Evolutionary conservation across 2,797 vertebrate species (phyloP), one percentile per base, ranked within the genome.

Genomic region (Anguilla pacifica): DNA sequence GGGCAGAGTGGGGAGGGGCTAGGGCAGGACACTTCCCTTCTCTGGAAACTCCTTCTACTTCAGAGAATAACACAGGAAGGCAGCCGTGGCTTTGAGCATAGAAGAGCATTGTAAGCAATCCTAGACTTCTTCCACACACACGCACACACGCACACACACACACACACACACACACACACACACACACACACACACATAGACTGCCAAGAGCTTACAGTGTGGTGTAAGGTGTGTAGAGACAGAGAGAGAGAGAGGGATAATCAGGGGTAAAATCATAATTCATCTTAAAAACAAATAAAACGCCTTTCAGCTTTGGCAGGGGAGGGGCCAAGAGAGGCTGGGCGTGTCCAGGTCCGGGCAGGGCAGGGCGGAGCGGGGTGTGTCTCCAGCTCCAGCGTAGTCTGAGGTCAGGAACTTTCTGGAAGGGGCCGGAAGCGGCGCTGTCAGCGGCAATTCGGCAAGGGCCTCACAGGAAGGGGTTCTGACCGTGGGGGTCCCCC

Each of bases 401-500:
- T 43, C 81, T 43, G 28, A 70, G 55, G 74, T 82, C 61, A 39
- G 49, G 19, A 25, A 7, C 15, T 43, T 39, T 19, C 70, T 1
- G 25, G 31, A 74, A 13, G 17, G 19, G 39, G 43, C 53, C 15
- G 53, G 46, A 49, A 79, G 67, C 77, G 64, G 85, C 1, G 5
- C 64, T 13, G 85, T 31, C 79, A 70, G 25, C 84, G 28, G 86
- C 86, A 81, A 86, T 64, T 85, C 43, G 79, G 82, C 86, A 51
- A 51, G 31, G 79, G 15, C 74, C 91, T 96, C 96, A 97, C 91
- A 96, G 95, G 92, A 97, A 97, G 31, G 96, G 96, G 92, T 97
- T 97, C 93, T 96, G 95, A 88, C 92, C 94, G 90, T 95, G 94
- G 90, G 92, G 90, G 85, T 94, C 93, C 35, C 93, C 91, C 84